Evolutionary conservation across 2,888 invertebrate species (phyloP).

Genomic region (Hedychridium roseum): DNA sequence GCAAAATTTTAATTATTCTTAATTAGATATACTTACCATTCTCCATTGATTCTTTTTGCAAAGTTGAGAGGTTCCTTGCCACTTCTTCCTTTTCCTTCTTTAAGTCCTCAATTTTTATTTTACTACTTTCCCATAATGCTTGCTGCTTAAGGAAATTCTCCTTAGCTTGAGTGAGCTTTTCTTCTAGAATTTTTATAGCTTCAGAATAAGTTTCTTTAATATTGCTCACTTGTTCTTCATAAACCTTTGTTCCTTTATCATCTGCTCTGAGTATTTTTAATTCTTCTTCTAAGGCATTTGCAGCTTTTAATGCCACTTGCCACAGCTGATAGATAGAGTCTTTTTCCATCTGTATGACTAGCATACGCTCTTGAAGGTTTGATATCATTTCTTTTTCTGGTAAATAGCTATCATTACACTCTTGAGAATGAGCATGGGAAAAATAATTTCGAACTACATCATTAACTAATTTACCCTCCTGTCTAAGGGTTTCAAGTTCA

Average conservation of each 20-base stretch:
- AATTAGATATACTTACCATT: slow-evolving; percentile 37
- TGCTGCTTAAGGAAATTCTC: slow-evolving; percentile 61
- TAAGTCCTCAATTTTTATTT: slow-evolving; percentile 64
- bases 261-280: slow-evolving; percentile 64
- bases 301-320: slow-evolving; percentile 73
- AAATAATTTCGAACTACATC: slow-evolving; percentile 42
- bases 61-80: slow-evolving; percentile 32
- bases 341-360: slow-evolving; percentile 67
- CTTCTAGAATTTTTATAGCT: slow-evolving; percentile 68
- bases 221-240: slow-evolving; percentile 47
- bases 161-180: slow-evolving; percentile 67
- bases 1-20: slow-evolving; percentile 3
- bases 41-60: slow-evolving; percentile 34
- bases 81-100: slow-evolving; percentile 66
- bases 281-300: slow-evolving; percentile 74
- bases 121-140: slow-evolving; percentile 56
- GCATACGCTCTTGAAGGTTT: slow-evolving; percentile 53
- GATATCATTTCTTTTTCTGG: slow-evolving; percentile 36
- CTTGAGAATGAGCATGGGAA: slow-evolving; percentile 34
- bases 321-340: slow-evolving; percentile 72
- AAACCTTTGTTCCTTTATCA: slow-evolving; percentile 36
- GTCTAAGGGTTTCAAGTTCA: slow-evolving; percentile 40
- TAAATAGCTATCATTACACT: slow-evolving; percentile 24
- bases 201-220: slow-evolving; percentile 66
- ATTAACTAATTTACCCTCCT: slow-evolving; percentile 39